Conservation (phyloP, 2,113 vertebrate species). For the Salminus brasiliensis region DNA sequence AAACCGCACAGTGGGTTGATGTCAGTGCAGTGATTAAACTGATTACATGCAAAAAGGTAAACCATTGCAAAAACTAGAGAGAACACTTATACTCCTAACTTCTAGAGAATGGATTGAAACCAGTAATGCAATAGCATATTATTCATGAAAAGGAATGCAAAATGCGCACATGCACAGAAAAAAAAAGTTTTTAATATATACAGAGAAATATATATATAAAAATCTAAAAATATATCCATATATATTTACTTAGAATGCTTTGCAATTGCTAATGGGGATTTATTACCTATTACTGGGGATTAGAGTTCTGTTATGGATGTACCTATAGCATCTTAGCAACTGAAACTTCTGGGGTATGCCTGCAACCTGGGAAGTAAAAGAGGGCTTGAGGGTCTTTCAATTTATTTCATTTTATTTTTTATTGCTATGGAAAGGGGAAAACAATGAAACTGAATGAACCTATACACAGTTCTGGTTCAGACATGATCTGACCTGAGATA, state of each 20-base stretch:
- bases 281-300: slow-evolving; percentile 76
- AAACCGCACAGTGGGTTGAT: slow-evolving; percentile 21
- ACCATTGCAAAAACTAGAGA: slow-evolving; percentile 80
- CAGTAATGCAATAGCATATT: slow-evolving; percentile 82
- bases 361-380: slow-evolving; percentile 71
- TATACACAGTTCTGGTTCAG: slow-evolving; percentile 77
- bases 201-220: slow-evolving; percentile 67
- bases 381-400: slow-evolving; percentile 75
- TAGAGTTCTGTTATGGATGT: slow-evolving; percentile 83
- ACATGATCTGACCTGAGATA: slow-evolving; percentile 48
- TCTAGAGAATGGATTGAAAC: slow-evolving; percentile 80
- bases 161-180: slow-evolving; percentile 82
- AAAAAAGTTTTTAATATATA: slow-evolving; percentile 77
- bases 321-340: slow-evolving; percentile 81
- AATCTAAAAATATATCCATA: slow-evolving; percentile 76
- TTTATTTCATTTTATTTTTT: slow-evolving; percentile 76
- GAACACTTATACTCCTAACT: slow-evolving; percentile 80
- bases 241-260: slow-evolving; percentile 80
- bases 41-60: slow-evolving; percentile 80
- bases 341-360: slow-evolving; percentile 79
- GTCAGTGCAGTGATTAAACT: slow-evolving; percentile 65
- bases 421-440: slow-evolving; percentile 77
- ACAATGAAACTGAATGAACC: slow-evolving; percentile 71
- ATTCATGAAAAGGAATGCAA: slow-evolving; percentile 82
- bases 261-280: slow-evolving; percentile 70